phyloP scores from a whole-genome alignment of 64 coral and sea anemone species.

The Stichodactyla mertensii region DNA sequence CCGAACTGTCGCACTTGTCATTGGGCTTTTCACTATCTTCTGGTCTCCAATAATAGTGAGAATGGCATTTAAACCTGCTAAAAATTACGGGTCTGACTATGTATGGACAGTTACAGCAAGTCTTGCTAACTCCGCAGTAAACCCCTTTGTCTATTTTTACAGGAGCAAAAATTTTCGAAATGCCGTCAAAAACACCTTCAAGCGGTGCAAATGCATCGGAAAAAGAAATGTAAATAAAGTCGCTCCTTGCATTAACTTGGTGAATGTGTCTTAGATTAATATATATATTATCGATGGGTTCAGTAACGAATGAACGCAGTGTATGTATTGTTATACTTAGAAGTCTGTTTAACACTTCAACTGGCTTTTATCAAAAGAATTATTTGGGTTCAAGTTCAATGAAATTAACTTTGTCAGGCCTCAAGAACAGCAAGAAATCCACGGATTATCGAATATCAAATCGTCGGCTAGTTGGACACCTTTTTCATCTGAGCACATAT shows the following conservation, averaged over 20 bases:
- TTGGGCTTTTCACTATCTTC: constrained; percentile 58
- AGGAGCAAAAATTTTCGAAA: constrained; percentile 43
- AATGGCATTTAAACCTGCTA: constrained; percentile 27
- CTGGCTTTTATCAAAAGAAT: no score
- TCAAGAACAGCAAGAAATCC: no score
- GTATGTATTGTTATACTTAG: no score
- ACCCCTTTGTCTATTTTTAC: constrained; percentile 69
- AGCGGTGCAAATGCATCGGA: background rate
- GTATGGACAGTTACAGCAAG: constrained; percentile 43
- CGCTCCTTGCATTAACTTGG: background rate
- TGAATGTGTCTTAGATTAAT: background rate
- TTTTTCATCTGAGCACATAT: no score
- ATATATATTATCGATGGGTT: no score
- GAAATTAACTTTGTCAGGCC: no score
- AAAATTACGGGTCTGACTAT: constrained; percentile 61
- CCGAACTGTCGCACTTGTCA: constrained; percentile 65
- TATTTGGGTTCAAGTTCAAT: no score
- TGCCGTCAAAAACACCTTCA: constrained; percentile 42
- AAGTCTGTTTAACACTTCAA: no score
- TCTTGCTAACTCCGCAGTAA: constrained; percentile 65
- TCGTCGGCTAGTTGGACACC: no score
- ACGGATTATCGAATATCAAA: no score
- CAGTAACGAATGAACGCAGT: no score
- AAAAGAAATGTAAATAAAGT: background rate
- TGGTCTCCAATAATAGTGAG: constrained; percentile 51